Evolutionary conservation across 2,888 invertebrate species (phyloP).

Genomic region (Chymomyza procnemis): DNA sequence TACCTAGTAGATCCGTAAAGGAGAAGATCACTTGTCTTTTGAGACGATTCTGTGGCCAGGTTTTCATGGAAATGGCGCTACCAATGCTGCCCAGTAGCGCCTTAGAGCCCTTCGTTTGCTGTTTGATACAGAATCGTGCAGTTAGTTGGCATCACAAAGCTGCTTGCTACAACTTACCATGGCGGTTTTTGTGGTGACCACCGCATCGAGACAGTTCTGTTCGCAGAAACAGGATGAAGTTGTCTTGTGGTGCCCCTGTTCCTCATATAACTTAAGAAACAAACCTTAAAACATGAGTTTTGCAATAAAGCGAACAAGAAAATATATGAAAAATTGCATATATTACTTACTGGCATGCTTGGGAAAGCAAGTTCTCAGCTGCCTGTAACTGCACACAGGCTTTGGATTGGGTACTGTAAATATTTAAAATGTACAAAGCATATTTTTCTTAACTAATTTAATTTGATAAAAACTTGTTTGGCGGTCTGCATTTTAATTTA

Average conservation of each 20-base stretch:
- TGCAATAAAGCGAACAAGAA: background rate
- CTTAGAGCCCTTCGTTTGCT: constrained; percentile 60
- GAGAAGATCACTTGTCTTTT: constrained; percentile 76
- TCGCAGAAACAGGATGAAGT: constrained; percentile 64
- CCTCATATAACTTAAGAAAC: constrained; percentile 51
- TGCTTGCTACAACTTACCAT: constrained; percentile 38
- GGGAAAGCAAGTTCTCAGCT: constrained; percentile 68
- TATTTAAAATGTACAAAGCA: background rate
- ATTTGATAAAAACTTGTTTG: no score
- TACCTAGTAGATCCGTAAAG: constrained; percentile 77
- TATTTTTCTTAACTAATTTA: no score
- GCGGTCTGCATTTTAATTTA: no score
- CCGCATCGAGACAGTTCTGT: constrained; percentile 74
- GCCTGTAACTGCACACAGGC: constrained; percentile 70
- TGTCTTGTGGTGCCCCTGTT: constrained; percentile 20
- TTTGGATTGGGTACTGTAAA: constrained; percentile 65
- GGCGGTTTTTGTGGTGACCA: constrained; percentile 51
- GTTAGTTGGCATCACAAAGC: background rate
- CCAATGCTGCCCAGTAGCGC: constrained; percentile 66
- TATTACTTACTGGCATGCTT: constrained; percentile 54
- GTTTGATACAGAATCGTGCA: background rate
- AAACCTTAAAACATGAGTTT: constrained; percentile 28
- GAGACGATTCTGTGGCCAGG: constrained; percentile 67
- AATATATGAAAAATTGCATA: no score
- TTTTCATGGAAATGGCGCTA: constrained; percentile 53